These are phyloP conservation scores for Pipistrellus nathusii DNA, from an alignment of 2,797 vertebrate genomes.

Conservation along the genomic window DNA sequence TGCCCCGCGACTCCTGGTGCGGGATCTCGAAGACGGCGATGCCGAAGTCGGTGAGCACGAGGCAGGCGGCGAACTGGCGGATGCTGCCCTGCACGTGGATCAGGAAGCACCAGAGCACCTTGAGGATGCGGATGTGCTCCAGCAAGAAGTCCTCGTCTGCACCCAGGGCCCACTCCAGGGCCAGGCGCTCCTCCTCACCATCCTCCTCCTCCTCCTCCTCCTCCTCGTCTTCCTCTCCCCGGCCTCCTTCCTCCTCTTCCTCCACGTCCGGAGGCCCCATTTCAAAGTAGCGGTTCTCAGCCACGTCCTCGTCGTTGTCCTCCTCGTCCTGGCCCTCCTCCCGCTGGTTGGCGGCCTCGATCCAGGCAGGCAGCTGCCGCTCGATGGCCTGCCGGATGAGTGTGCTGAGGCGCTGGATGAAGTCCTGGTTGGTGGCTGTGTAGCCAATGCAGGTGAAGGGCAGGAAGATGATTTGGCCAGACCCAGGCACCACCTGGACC, in stretches of 20 bases:
- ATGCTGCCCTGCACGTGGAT: slow-evolving; percentile 89
- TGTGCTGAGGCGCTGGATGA: slow-evolving; percentile 91
- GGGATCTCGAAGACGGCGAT: slow-evolving; percentile 91
- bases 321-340: slow-evolving; percentile 72
- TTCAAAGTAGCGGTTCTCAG: slow-evolving; percentile 96
- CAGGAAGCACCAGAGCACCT: slow-evolving; percentile 93
- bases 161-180: slow-evolving; percentile 86
- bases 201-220: slow-evolving; percentile 59
- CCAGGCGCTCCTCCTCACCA: slow-evolving; percentile 83
- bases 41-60: slow-evolving; percentile 90
- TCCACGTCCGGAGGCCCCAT: slow-evolving; percentile 92
- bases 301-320: slow-evolving; percentile 74
- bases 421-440: slow-evolving; percentile 92
- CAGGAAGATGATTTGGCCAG: slow-evolving; percentile 86
- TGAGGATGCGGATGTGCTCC: slow-evolving; percentile 86
- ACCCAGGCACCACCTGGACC: slow-evolving; percentile 81
- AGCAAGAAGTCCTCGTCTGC: slow-evolving; percentile 83
- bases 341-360: slow-evolving; percentile 80
- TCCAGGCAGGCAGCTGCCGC: slow-evolving; percentile 81
- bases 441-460: slow-evolving; percentile 90
- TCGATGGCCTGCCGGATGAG: slow-evolving; percentile 88
- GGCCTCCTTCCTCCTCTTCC: slow-evolving; percentile 62
- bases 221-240: slow-evolving; percentile 42
- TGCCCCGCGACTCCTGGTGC: slow-evolving; percentile 85
- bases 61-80: slow-evolving; percentile 91